Conservation (phyloP, 2,113 vertebrate genomes). For the Entelurus aequoreus region DNA sequence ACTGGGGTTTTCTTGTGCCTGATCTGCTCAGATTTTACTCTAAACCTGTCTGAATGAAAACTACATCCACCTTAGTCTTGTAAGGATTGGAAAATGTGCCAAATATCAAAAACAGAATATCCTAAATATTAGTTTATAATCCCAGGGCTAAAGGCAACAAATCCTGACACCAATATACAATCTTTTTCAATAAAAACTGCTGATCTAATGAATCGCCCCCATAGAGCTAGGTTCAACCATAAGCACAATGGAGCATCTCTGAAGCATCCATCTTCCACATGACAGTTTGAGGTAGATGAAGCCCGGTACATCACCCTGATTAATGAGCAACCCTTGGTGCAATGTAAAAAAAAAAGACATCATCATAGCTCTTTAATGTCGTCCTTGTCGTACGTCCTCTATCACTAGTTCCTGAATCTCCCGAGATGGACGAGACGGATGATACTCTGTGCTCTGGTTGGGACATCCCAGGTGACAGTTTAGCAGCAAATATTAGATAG, state of each 20-base stretch:
- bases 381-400: slow-evolving; percentile 45
- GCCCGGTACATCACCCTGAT: slow-evolving; percentile 32
- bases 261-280: slow-evolving; percentile 43
- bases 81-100: background rate
- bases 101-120: background rate
- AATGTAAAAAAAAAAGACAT: slow-evolving; percentile 27
- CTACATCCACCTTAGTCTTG: background rate
- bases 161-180: background rate
- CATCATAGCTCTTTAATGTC: slow-evolving; percentile 37
- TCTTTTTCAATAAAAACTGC: slow-evolving; percentile 6
- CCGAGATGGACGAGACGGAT: slow-evolving; percentile 2
- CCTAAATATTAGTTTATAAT: background rate
- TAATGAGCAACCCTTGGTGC: slow-evolving; percentile 46
- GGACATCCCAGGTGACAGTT: slow-evolving; percentile 18
- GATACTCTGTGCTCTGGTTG: background rate
- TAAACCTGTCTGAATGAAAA: background rate
- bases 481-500: no score
- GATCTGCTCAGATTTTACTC: background rate
- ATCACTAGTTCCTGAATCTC: slow-evolving; percentile 8
- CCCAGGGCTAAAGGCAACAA: background rate
- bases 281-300: slow-evolving; percentile 44
- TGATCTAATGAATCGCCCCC: slow-evolving; percentile 45
- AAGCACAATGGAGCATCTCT: slow-evolving; percentile 25
- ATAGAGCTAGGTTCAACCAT: slow-evolving; percentile 36
- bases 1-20: slow-evolving; percentile 81